Base-by-base conservation (phyloP, 2,113 vertebrate species). In the Leucosticte australis region DNA sequence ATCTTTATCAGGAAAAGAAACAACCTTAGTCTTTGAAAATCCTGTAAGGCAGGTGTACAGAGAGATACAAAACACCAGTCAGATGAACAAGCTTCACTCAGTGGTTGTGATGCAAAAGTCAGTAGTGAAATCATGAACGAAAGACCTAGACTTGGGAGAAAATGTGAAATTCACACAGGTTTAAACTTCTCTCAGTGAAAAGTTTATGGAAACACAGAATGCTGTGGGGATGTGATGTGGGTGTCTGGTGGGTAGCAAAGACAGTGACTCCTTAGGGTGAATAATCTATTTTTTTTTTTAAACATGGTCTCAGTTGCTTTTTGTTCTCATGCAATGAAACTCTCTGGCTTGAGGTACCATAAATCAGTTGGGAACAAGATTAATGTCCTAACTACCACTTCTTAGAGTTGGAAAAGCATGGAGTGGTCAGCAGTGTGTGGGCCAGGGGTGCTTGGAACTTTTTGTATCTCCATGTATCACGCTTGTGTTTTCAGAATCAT, bases 401-500 rank as follows among this genome's bases (percentile, higher is more conserved):
- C 12, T 50, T 65, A 26, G 56, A 8, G 28, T 64, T 64, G 31
- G 46, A 33, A 37, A 18, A 79, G 20, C 9, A 5, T 33, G 59
- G 47, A 33, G 10, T 42, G 44, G 31, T 73, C 47, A 70, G 42
- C 2, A 6, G 59, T 10, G 13, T 15, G 4, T 62, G 60, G 49
- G 28, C 35, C 13, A 3, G 9, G 42, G 23, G 42, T 81, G 35
- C 31, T 63, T 35, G 55, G 60, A 85, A 53, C 16, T 44, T 21
- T 44, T 39, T 76, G 2, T 41, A 7, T n/a, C 21, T 53, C n/a
- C 1, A 0, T 44, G 17, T 30, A 6, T 56, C 70, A 42, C 10
- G 14, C 18, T 24, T 49, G 47, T 28, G 13, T 55, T 81, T 90
- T 69, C 56, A 74, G 65, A 46, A 26, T 33, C 23, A 12, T 24